Percentiles rank a stretch among this genome's conserved stretches.
Evolutionary conservation across 2,113 vertebrate species (phyloP).

Genomic region (Burhinus bistriatus): DNA sequence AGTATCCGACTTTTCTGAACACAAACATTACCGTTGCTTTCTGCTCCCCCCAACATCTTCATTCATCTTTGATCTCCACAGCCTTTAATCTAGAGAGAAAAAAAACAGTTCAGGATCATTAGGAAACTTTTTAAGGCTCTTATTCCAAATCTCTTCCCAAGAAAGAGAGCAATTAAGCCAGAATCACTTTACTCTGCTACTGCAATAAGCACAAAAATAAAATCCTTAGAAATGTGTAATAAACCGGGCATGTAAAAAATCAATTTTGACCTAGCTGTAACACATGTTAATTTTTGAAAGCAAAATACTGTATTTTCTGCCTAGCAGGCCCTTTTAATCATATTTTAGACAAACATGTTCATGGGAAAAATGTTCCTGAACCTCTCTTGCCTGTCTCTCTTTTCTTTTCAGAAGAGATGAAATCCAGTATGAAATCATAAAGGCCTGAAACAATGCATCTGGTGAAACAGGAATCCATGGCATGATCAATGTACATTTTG

Average conservation of each 20-base stretch:
- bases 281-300: neutral
- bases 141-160: neutral
- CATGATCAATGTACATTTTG: slow-evolving; percentile 30
- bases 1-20: neutral
- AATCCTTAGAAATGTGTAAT: neutral
- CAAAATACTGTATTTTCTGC: neutral
- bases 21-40: neutral
- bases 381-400: neutral
- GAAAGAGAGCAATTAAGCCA: neutral
- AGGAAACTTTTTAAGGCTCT: neutral
- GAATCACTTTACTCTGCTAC: neutral
- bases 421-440: slow-evolving; percentile 65
- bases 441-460: slow-evolving; percentile 48
- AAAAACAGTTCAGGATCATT: neutral
- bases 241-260: neutral
- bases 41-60: neutral
- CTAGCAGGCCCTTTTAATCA: slow-evolving; percentile 7
- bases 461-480: slow-evolving; percentile 15
- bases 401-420: slow-evolving; percentile 37
- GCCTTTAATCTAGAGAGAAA: neutral
- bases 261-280: slow-evolving; percentile 11
- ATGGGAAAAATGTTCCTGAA: slow-evolving; percentile 56
- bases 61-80: neutral
- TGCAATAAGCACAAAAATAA: neutral
- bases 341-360: slow-evolving; percentile 39